Evolutionary conservation across 2,888 invertebrate species (phyloP).

Genomic region (Plebejus argus): DNA sequence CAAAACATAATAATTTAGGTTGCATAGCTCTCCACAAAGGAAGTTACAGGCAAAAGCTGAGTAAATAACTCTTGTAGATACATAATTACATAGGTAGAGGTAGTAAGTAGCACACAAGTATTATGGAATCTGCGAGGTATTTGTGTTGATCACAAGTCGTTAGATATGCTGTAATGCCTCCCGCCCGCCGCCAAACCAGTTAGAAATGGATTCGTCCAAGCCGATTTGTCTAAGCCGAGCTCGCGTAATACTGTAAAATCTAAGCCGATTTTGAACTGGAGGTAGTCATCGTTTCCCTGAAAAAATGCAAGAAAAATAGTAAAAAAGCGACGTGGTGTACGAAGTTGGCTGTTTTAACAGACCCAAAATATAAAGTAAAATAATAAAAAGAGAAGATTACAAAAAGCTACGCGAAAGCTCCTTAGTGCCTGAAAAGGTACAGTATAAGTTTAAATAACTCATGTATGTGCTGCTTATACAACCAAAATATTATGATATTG

Average conservation of each 20-base stretch:
- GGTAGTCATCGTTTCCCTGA: no score
- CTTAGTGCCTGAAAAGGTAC: neutral
- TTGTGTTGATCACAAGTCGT: conserved; percentile 45
- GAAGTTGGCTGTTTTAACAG: no score
- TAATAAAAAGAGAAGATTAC: neutral
- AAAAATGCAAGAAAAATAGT: no score
- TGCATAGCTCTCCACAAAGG: neutral
- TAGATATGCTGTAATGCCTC: conserved; percentile 55
- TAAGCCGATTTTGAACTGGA: no score
- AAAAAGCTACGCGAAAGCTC: neutral
- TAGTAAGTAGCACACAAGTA: conserved; percentile 16
- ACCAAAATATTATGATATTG: neutral
- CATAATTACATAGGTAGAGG: neutral
- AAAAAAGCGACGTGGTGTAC: no score
- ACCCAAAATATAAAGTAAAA: no score
- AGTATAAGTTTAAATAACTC: neutral
- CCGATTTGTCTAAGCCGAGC: conserved; percentile 41
- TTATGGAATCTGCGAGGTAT: conserved; percentile 46
- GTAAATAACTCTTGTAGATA: neutral
- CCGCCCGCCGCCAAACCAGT: conserved; percentile 56
- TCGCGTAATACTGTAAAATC: conserved; percentile 10
- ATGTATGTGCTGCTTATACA: neutral
- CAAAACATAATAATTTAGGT: neutral
- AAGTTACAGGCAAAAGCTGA: neutral
- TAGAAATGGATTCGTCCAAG: conserved; percentile 55